Conservation (phyloP, 2,113 vertebrate genomes). For the Casuarius casuarius region DNA sequence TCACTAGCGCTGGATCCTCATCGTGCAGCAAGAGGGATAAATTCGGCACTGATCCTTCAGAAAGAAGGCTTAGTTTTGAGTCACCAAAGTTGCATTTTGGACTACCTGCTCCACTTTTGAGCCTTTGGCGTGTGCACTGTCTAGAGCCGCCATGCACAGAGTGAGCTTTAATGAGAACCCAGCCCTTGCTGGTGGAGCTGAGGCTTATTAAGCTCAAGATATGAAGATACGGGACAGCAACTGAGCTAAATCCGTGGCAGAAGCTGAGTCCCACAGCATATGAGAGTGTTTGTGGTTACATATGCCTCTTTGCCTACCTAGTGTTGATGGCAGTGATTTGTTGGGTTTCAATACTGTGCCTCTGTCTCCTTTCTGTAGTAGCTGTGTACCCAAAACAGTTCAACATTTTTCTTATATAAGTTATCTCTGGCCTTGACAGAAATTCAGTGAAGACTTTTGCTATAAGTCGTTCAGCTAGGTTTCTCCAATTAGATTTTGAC, state of each 20-base stretch:
- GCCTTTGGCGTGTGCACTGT: background rate
- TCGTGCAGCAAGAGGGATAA: background rate
- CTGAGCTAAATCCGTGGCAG: background rate
- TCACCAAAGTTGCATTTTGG: background rate
- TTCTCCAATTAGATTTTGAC: background rate
- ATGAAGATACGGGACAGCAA: background rate
- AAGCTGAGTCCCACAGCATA: constrained; percentile 45
- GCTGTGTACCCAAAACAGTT: constrained; percentile 13
- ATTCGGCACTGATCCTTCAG: background rate
- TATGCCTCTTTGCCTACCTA: constrained; percentile 42
- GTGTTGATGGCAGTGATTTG: constrained; percentile 36
- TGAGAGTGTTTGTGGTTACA: constrained; percentile 63
- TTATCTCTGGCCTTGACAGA: constrained; percentile 14
- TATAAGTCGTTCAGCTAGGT: background rate
- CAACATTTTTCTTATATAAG: background rate
- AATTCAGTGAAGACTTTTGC: background rate
- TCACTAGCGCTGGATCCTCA: fast-evolving
- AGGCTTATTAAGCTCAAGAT: constrained; percentile 16
- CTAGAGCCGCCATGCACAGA: background rate
- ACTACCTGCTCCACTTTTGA: background rate
- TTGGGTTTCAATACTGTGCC: background rate
- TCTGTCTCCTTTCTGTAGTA: constrained; percentile 14
- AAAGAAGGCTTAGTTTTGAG: background rate
- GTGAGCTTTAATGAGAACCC: background rate
- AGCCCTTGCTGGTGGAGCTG: background rate